Evolutionary conservation across 1,140 invertebrate species (phyloP), one percentile per base, ranked within the genome.

Genomic region (Sitophilus oryzae): DNA sequence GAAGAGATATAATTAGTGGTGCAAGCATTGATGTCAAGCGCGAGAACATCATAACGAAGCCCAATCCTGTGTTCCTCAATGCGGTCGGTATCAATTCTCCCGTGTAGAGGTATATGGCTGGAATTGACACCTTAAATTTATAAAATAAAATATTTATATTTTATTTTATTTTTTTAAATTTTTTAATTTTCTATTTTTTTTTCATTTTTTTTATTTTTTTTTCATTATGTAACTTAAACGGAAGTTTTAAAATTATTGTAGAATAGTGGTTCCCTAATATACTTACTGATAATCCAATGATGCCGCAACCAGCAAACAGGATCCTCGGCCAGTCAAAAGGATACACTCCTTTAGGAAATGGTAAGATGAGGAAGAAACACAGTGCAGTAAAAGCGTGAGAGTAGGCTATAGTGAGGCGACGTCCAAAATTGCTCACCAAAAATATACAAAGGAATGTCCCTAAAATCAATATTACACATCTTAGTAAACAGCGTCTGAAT

Each of bases 41-140:
- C 3, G 79, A 79, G 52, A 77, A 79, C 42, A 80, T 79, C n/a
- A 81, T 78, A 8, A 78, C 77, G 2, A 77, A 66, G 19, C 82
- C 83, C 9, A 85, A 67, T 14, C 82, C 83, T 21, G 77, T 74
- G 63, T 85, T 86, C 48, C 84, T 75, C 0, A 83, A 74, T 30
- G 83, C 71, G 1, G 84, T 86, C 35, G 84, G 84, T 63, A 80
- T 85, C 23, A 84, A 65, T 72, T 86, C 84, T 10, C 82, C 79
- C 6, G 81, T 80, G 57, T 81, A 83, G n/a, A 86, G 68, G 65
- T 66, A 69, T 14, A 69, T 41, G 2, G 66, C 67, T 8, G 62
- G 62, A 42, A 63, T 62, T 0, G 64, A 60, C 18, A 68, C 54
- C 66, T 68, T 30, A 22, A 63, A 54, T 10, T 15, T 16, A 23